A percentile compares a stretch with the other conserved stretches of the same genome.
phyloP scores from a whole-genome alignment of 2,888 invertebrate species.

The Yponomeuta plumbellus region DNA sequence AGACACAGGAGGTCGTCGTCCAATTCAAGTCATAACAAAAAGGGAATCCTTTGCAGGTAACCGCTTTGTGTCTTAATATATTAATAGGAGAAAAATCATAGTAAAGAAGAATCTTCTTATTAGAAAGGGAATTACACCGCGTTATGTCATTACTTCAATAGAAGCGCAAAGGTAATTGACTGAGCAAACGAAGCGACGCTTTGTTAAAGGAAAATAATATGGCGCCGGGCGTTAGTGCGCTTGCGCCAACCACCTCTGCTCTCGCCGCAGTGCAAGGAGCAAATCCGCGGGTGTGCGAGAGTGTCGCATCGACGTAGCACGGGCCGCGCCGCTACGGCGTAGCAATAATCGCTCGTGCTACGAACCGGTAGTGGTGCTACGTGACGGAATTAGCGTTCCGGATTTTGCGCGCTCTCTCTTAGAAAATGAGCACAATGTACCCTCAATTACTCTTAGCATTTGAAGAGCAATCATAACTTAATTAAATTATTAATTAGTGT shows the following conservation, averaged over 20 bases:
- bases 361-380: constrained; percentile 30
- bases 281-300: constrained; percentile 23
- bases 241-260: constrained; percentile 47
- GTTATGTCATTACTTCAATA: constrained; percentile 40
- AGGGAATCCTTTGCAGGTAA: not conserved
- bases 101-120: not conserved
- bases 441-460: not conserved
- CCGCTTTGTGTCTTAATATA: not conserved
- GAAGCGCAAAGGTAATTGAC: constrained; percentile 54
- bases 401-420: not conserved
- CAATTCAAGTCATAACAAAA: not conserved
- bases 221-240: constrained; percentile 46
- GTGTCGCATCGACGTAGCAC: constrained; percentile 24
- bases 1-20: not conserved
- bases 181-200: constrained; percentile 58
- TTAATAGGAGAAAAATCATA: not conserved
- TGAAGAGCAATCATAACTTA: not conserved
- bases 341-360: constrained; percentile 16
- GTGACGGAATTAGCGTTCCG: constrained; percentile 28
- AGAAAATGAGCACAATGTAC: not conserved
- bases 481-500: constrained; percentile 2
- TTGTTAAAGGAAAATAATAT: constrained; percentile 57
- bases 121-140: constrained; percentile 27
- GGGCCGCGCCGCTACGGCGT: constrained; percentile 13
- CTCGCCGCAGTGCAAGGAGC: constrained; percentile 39